Evolutionary conservation across 2,888 invertebrate species (phyloP), one percentile per base, ranked within the genome.

Genomic region (Sceliomorpha sp.): DNA sequence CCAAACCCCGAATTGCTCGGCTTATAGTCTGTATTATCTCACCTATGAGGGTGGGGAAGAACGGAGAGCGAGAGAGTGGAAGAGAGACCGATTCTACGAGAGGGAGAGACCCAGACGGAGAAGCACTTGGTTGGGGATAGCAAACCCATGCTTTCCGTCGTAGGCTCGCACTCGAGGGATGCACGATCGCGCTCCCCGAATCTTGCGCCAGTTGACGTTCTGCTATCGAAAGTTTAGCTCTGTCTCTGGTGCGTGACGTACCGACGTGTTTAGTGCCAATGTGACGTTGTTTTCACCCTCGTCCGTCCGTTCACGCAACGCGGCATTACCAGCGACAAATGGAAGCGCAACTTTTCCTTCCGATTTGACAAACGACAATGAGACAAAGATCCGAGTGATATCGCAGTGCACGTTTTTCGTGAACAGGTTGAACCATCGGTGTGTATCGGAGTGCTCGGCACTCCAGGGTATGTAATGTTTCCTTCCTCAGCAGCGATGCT

Each of bases 21-120:
- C 85, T 87, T 85, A 87, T 86, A 83, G 86, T 85, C 85, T 80
- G 84, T 81, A 87, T 87, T 85, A 87, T 88, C 87, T 86, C 85
- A 84, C 82, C 82, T 81, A 78, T 66, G 70, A 72, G 72, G 69
- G 70, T 70, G 51, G 50, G 64, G 50, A 55, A 55, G 62, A 42
- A 50, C 32, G 62, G 55, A 31, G 34, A 51, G 72, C 32, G 60
- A 62, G 68, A 45, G 63, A 27, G 36, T 15, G 12, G 24, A 12
- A 24, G 48, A 36, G 44, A 36, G 42, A 40, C 31, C 34, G 14
- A 29, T 20, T 31, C 42, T 34, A 29, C 39, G 55, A 60, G 44
- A 56, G 50, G 39, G 55, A 55, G 40, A 47, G 14, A 48, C 39
- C 47, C 40, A 24, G 32, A 45, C 12, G 12, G 32, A 56, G 53